Evolutionary conservation across 2,888 invertebrate species (phyloP), one percentile per base, ranked within the genome.

Genomic region (Tachystola acroxantha): DNA sequence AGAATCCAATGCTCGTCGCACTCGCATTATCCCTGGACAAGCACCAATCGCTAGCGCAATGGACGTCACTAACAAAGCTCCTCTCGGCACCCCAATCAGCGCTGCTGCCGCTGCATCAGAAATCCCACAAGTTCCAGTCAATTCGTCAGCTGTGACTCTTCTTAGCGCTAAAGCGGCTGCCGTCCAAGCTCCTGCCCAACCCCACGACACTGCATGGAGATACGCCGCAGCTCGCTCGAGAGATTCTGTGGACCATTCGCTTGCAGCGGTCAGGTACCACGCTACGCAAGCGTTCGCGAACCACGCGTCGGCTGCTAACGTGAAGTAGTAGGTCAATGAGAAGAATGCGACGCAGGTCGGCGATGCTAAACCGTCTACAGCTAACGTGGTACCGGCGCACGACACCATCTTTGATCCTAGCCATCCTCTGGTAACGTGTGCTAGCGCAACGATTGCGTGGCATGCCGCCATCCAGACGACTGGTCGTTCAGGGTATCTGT

Each of bases 201-300:
- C 94, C 96, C 97, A 97, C 1, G 96, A 93, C 1, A 92, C 90
- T 1, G 94, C 91, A 75, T 97, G 97, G 48, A 96, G 91, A 57
- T 96, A 93, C 10, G 94, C 92, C 0, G 96, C 93, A 16, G 95
- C 93, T 32, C 94, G 92, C 72, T 96, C 96, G 35, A 97, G 89
- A 1, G 96, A 96, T 76, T 97, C 97, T 39, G 95, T 95, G 14
- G 96, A 95, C 97, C 97, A 97, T 66, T 96, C 96, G 66, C 96
- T 93, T 29, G 95, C 94, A 0, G 96, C 96, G 3, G 96, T 94
- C 32, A 97, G 88, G 64, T 95, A 94, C 94, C 96, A 97, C 38
- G 96, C 95, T 32, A 96, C 89, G 43, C 95, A 94, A 34, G 97
- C 91, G 53, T 96, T 92, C 2, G 95, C 91, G 92, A 96, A 96